Evolutionary conservation across 2,888 invertebrate species (phyloP), one percentile per base, ranked within the genome.

Genomic region (Drosophila monieri): DNA sequence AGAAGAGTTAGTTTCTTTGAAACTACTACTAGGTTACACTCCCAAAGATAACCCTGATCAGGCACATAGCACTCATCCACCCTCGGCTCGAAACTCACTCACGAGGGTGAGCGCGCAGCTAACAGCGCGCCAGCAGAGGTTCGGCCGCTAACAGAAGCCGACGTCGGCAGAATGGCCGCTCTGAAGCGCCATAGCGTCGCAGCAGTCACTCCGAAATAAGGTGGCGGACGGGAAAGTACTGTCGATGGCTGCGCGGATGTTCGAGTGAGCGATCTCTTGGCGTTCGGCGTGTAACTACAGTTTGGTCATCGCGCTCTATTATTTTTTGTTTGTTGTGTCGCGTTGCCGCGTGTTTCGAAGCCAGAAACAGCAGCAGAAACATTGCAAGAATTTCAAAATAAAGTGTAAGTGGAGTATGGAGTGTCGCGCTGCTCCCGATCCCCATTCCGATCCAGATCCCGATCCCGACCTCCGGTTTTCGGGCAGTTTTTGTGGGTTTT

Each of bases 401-500:
- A 35, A 55, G 32, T 46, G 44, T 44, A 46, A 60, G 60, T 57
- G 1, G 35, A 39, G 12, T 39, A 15, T 39, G 18, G 18, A 18
- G 18, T 39, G 39, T 30, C 60, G 51, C 15, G 35, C 21, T 23
- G 4, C 21, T 23, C 21, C 4, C 4, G 4, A 32, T 25, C 21
- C 21, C 4, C 21, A 32, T 25, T 52, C 51, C 14, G 41, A 37
- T 23, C 60, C 1, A 2, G 1, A 27, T 27, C 9, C 27, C 27
- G 6, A 32, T 3, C 30, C 12, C 32, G 59, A 56, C 44, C 59
- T 18, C 56, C 56, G 59, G 56, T 46, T 9, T 10, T 44, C 18
- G 15, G 27, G 12, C 23, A 1, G 76, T 70, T 81, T 81, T 80
- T 80, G 74, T 79, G 81, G 39, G 23, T 68, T 75, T 77, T 71